These are phyloP conservation scores for Siniperca undulata DNA, from an alignment of 2,797 vertebrate species.

Conservation along the genomic window DNA sequence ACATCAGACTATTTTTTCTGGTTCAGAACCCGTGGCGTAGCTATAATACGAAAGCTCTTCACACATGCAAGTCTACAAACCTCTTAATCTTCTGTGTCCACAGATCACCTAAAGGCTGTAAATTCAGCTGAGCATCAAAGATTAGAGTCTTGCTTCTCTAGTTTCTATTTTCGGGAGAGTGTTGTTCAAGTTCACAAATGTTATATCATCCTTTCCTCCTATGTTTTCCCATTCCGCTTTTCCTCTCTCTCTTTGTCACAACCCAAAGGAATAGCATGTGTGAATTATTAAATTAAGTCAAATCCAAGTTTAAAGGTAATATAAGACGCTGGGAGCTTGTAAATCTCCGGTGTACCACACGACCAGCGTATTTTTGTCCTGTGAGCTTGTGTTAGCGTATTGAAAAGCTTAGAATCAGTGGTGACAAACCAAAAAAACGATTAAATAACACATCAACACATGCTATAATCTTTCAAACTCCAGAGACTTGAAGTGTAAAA, in stretches of 20 bases:
- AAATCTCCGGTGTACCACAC: neutral
- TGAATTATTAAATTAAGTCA: constrained; percentile 42
- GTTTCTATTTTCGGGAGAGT: constrained; percentile 55
- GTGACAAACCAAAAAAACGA: neutral
- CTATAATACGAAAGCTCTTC: constrained; percentile 19
- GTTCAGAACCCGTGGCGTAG: constrained; percentile 8
- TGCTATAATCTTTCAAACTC: constrained; percentile 19
- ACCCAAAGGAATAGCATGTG: constrained; percentile 25
- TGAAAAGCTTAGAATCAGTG: constrained; percentile 5
- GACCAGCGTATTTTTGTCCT: neutral
- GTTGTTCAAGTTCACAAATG: constrained; percentile 60
- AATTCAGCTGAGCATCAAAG: constrained; percentile 61
- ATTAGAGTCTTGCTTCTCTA: constrained; percentile 54
- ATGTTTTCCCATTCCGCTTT: constrained; percentile 23
- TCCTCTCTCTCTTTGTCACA: constrained; percentile 36
- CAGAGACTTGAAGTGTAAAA: constrained; percentile 11
- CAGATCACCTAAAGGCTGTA: constrained; percentile 44
- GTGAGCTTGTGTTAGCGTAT: neutral
- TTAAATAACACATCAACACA: constrained; percentile 16
- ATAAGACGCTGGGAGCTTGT: neutral
- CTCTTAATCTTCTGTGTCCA: constrained; percentile 61
- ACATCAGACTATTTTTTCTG: constrained; percentile 22
- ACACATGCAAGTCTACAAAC: constrained; percentile 38
- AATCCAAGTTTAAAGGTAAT: constrained; percentile 6
- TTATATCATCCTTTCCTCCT: constrained; percentile 53